A percentile compares a stretch with the other conserved stretches of the same genome.
phyloP scores from a whole-genome alignment of 2,888 invertebrate genomes.

The Eupithecia dodoneata region DNA sequence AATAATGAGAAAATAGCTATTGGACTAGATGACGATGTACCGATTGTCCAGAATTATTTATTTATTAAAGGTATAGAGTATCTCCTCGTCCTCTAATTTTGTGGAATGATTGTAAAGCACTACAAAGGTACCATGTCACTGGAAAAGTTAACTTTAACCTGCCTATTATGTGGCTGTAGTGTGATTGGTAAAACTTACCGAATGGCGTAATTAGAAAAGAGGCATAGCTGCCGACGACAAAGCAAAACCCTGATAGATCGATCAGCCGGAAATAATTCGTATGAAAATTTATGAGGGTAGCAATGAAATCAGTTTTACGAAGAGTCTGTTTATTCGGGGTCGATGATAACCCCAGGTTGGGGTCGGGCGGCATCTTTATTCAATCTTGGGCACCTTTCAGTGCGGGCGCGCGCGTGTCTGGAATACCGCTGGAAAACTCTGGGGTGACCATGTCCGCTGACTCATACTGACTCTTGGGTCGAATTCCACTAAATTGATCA shows the following conservation, averaged over 20 bases:
- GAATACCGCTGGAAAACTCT: constrained; percentile 46
- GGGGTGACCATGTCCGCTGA: constrained; percentile 37
- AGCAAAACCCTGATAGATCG: constrained; percentile 13
- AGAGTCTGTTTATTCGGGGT: constrained; percentile 48
- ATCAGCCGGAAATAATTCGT: constrained; percentile 33
- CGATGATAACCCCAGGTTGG: constrained; percentile 39
- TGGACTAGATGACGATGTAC: not conserved
- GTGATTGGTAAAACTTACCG: not conserved
- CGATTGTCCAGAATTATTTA: not conserved
- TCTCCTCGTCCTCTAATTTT: not conserved
- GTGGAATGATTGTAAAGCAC: not conserved
- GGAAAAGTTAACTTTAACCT: not conserved
- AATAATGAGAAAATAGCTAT: not conserved
- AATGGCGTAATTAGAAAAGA: not conserved
- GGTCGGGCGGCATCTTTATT: constrained; percentile 66
- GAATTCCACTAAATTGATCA: too few species aligned
- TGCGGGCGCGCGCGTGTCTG: constrained; percentile 61
- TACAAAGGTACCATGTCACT: not conserved
- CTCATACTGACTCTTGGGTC: not conserved
- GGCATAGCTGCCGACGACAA: not conserved
- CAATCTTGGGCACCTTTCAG: constrained; percentile 73
- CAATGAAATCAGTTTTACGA: constrained; percentile 54
- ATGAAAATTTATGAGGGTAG: constrained; percentile 47
- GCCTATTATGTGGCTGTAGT: not conserved
- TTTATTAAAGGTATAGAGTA: not conserved